Percentiles rank a stretch among this genome's conserved stretches.
Conservation (phyloP, 2,113 vertebrate genomes). For the Trichomycterus rosablanca region DNA sequence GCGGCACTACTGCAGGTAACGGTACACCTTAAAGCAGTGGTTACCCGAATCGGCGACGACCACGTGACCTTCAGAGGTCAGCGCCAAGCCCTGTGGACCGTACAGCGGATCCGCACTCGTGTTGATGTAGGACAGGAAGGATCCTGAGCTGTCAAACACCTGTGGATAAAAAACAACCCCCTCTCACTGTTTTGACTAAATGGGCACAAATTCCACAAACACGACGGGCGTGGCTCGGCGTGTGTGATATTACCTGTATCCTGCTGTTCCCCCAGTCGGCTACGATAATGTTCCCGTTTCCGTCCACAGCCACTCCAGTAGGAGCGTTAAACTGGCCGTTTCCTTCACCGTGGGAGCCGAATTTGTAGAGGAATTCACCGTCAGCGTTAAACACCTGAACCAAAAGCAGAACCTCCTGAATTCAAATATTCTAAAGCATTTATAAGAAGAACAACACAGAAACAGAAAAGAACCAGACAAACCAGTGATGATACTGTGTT, state of each 20-base stretch:
- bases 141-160: slow-evolving; percentile 93
- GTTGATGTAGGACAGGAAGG: slow-evolving; percentile 96
- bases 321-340: slow-evolving; percentile 97
- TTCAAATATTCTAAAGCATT: no score
- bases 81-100: slow-evolving; percentile 88
- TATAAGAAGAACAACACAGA: no score
- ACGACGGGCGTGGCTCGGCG: no score
- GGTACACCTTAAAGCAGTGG: slow-evolving; percentile 97
- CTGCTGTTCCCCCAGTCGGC: slow-evolving; percentile 98
- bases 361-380: slow-evolving; percentile 93
- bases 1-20: slow-evolving; percentile 84
- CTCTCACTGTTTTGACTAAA: no score
- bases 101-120: slow-evolving; percentile 91
- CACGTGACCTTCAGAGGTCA: slow-evolving; percentile 92
- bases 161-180: slow-evolving; percentile 49
- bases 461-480: no score
- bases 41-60: slow-evolving; percentile 94
- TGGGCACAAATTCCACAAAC: no score
- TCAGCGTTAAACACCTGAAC: slow-evolving; percentile 89
- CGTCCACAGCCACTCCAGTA: slow-evolving; percentile 87
- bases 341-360: slow-evolving; percentile 92
- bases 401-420: background rate
- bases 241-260: slow-evolving; percentile 81
- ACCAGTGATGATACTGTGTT: no score
- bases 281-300: slow-evolving; percentile 93